A percentile compares a stretch with the other conserved stretches of the same genome.
Evolutionary conservation across 2,113 vertebrate species (phyloP).

Genomic region (Tapirus terrestris): DNA sequence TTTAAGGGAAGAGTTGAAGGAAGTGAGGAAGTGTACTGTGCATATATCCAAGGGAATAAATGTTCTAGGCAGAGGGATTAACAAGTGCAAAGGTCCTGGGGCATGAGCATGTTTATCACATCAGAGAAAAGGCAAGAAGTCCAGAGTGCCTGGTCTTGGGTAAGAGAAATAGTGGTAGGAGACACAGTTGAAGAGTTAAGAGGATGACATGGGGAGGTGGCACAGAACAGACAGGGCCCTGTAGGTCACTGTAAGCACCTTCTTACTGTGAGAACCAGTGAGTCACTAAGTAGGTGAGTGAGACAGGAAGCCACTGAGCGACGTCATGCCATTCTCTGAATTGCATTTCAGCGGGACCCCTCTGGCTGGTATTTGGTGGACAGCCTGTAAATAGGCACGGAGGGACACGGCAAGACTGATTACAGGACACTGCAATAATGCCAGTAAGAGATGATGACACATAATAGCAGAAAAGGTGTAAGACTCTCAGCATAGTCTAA

Average conservation of each 20-base stretch:
- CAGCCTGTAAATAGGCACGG: neutral
- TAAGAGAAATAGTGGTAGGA: neutral
- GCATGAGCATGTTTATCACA: neutral
- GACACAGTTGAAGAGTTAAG: neutral
- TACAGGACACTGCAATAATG: neutral
- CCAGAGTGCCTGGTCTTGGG: neutral
- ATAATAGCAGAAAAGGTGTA: neutral
- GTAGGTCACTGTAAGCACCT: neutral
- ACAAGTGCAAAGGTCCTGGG: neutral
- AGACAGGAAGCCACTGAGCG: neutral
- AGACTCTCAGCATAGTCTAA: neutral
- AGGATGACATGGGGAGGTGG: neutral
- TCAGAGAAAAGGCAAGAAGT: neutral
- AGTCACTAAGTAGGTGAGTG: neutral
- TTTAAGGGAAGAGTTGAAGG: neutral
- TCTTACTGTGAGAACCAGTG: neutral
- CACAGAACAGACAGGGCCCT: neutral
- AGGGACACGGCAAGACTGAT: neutral
- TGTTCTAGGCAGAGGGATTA: neutral
- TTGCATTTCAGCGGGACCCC: neutral
- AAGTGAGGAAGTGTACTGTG: neutral
- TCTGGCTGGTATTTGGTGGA: neutral
- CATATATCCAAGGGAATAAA: neutral
- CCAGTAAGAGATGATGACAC: neutral
- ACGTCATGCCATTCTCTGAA: neutral